A percentile compares a stretch with the other conserved stretches of the same genome.
phyloP scores from a whole-genome alignment of 2,113 vertebrate species.

The Ceyx margarethae region DNA sequence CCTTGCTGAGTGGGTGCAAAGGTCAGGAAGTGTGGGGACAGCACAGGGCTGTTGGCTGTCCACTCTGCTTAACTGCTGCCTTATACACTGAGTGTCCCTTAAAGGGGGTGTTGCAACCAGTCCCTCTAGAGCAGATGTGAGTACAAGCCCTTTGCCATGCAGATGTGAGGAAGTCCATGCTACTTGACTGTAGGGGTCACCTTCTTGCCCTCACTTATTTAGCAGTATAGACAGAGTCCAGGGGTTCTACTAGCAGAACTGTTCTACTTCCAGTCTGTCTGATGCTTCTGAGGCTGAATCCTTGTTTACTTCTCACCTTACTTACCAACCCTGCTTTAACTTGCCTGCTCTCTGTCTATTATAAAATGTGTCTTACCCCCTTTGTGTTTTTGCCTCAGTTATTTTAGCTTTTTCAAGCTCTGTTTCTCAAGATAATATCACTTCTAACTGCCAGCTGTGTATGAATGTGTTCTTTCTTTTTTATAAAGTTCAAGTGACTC shows the following conservation, averaged over 20 bases:
- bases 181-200: background rate
- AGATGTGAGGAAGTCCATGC: background rate
- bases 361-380: background rate
- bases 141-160: background rate
- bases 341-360: background rate
- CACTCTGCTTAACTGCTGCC: background rate
- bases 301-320: background rate
- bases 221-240: background rate
- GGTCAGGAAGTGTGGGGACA: background rate
- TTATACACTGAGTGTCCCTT: background rate
- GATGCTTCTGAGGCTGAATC: background rate
- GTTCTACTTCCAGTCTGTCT: background rate
- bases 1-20: background rate
- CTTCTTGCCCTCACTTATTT: background rate
- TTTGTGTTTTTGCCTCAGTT: slow-evolving; percentile 7
- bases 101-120: background rate
- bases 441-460: slow-evolving; percentile 52
- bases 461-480: slow-evolving; percentile 26
- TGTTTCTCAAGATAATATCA: slow-evolving; percentile 47
- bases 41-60: background rate
- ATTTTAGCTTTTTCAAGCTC: slow-evolving; percentile 41
- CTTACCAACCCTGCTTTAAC: background rate
- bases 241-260: background rate
- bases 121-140: background rate
- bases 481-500: slow-evolving; percentile 53